phyloP scores from a whole-genome alignment of 1,140 invertebrate genomes.

The Drosophila orosa region DNA sequence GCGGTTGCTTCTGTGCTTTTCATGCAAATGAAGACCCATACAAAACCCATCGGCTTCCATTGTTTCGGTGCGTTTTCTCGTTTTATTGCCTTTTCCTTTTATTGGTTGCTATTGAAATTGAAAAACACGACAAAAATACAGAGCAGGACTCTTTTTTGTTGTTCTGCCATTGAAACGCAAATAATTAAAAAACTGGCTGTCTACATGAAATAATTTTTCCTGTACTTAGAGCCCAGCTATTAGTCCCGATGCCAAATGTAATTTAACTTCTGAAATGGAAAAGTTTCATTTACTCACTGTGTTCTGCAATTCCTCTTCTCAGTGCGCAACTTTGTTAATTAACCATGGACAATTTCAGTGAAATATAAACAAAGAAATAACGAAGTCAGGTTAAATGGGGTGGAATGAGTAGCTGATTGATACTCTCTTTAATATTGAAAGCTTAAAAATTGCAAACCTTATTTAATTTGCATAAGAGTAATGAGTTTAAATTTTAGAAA shows the following conservation, averaged over 20 bases:
- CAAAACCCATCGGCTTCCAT: constrained; percentile 46
- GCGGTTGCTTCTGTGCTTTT: constrained; percentile 9
- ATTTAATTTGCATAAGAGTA: not conserved
- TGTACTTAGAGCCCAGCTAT: not conserved
- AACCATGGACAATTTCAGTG: not conserved
- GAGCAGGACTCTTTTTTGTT: constrained; percentile 14
- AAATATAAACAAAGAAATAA: not conserved
- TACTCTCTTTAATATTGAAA: not conserved
- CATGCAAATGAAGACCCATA: constrained; percentile 57
- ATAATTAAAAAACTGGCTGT: constrained; percentile 49
- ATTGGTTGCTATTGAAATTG: constrained; percentile 54
- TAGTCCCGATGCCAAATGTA: not conserved
- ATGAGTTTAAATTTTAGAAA: too few relatives aligned
- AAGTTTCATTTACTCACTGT: constrained; percentile 11
- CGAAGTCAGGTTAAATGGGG: not conserved
- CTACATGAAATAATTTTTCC: constrained; percentile 16
- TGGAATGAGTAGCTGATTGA: not conserved
- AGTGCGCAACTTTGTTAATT: constrained; percentile 6
- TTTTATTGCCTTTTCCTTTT: constrained; percentile 45
- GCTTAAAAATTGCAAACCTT: not conserved
- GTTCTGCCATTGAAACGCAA: constrained; percentile 10
- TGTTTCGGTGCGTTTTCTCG: constrained; percentile 36
- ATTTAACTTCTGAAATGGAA: constrained; percentile 12
- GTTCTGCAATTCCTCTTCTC: not conserved
- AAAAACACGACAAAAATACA: constrained; percentile 47